These are phyloP conservation scores for Ptyas mucosa DNA, from an alignment of 2,113 vertebrate genomes.

Conservation along the genomic window DNA sequence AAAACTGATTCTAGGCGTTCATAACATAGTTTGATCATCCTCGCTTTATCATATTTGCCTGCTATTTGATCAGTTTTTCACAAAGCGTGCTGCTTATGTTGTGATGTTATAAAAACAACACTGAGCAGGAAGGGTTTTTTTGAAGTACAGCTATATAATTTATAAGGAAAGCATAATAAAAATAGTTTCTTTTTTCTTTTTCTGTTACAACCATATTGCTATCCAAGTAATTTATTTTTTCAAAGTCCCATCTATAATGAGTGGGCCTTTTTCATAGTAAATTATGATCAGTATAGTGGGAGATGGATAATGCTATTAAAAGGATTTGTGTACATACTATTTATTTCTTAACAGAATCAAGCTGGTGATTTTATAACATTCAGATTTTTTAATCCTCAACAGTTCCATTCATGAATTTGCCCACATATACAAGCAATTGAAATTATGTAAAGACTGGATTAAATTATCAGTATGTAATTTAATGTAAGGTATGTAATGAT, in stretches of 20 bases:
- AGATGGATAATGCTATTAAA: background rate
- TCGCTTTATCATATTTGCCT: background rate
- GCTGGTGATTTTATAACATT: background rate
- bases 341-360: background rate
- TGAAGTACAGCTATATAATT: background rate
- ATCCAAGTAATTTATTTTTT: background rate
- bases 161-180: background rate
- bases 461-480: background rate
- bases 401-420: background rate
- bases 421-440: background rate
- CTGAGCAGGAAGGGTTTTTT: background rate
- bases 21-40: background rate
- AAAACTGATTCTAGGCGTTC: background rate
- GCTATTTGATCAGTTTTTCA: background rate
- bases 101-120: background rate
- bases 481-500: background rate
- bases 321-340: background rate
- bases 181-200: background rate
- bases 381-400: background rate
- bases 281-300: background rate
- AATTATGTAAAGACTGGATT: background rate
- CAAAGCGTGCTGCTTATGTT: background rate
- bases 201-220: background rate
- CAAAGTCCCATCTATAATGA: background rate
- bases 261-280: background rate